These are phyloP conservation scores for Hestina assimilis DNA, from an alignment of 1,140 invertebrate genomes.

Conservation along the genomic window DNA sequence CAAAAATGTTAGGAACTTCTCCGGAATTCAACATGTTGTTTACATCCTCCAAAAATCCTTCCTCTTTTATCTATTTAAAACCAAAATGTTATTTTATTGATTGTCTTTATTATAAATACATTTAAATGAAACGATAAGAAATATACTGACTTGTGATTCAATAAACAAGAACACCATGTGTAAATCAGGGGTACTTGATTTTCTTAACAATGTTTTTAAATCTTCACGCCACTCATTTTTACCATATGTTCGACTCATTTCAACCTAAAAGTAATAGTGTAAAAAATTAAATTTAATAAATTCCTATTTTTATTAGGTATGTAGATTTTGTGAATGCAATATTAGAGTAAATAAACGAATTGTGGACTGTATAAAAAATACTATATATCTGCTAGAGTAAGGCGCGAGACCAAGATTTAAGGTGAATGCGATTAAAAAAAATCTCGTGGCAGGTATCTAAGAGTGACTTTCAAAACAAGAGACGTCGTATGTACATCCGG, in stretches of 20 bases:
- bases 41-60: constrained; percentile 95
- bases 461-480: too few relatives aligned
- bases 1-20: constrained; percentile 95
- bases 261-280: too few relatives aligned
- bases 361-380: too few relatives aligned
- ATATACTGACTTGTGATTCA: constrained; percentile 86
- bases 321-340: too few relatives aligned
- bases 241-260: constrained; percentile 93
- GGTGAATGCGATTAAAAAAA: too few relatives aligned
- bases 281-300: not conserved
- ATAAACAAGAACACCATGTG: constrained; percentile 95
- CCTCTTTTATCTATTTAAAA: constrained; percentile 90
- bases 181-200: constrained; percentile 89
- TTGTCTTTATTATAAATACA: not conserved
- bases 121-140: constrained; percentile 5
- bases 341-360: too few relatives aligned
- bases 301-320: too few relatives aligned
- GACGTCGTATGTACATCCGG: too few relatives aligned
- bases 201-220: constrained; percentile 88
- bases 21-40: constrained; percentile 96
- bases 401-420: too few relatives aligned
- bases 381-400: too few relatives aligned
- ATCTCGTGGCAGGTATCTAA: too few relatives aligned
- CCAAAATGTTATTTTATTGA: not conserved
- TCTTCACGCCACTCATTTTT: constrained; percentile 94